Evolutionary conservation across 2,888 invertebrate species (phyloP).

Genomic region (Busseola fusca): DNA sequence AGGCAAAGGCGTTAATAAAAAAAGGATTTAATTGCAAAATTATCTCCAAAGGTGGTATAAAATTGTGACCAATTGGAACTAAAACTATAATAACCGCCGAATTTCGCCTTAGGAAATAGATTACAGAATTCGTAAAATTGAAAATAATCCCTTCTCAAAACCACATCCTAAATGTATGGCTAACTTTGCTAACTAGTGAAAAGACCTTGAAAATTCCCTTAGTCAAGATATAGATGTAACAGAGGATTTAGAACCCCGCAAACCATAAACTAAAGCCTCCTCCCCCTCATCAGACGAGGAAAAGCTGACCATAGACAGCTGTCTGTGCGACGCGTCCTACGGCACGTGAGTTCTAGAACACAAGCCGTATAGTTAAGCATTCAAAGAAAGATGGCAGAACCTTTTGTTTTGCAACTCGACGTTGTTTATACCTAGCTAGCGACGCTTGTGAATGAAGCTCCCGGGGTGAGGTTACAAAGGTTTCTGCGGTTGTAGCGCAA

Average conservation of each 20-base stretch:
- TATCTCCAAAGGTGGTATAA: no score
- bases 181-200: no score
- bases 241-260: no score
- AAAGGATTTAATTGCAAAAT: no score
- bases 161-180: not conserved
- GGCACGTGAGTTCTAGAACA: constrained; percentile 89
- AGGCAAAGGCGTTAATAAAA: not conserved
- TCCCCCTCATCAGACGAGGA: constrained; percentile 90
- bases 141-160: not conserved
- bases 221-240: no score
- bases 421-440: constrained; percentile 4
- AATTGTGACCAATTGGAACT: not conserved
- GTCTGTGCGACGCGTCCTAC: constrained; percentile 96
- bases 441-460: constrained; percentile 52
- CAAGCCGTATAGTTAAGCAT: not conserved
- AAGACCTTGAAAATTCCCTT: not conserved
- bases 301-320: constrained; percentile 94
- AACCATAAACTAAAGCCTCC: no score
- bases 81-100: no score
- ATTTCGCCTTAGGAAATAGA: not conserved
- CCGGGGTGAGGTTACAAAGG: constrained; percentile 50
- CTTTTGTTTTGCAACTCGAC: not conserved
- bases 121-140: not conserved
- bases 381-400: not conserved
- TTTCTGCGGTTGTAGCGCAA: constrained; percentile 45